These are phyloP conservation scores for Lateolabrax maculatus DNA, from an alignment of 2,797 vertebrate genomes.

Conservation along the genomic window DNA sequence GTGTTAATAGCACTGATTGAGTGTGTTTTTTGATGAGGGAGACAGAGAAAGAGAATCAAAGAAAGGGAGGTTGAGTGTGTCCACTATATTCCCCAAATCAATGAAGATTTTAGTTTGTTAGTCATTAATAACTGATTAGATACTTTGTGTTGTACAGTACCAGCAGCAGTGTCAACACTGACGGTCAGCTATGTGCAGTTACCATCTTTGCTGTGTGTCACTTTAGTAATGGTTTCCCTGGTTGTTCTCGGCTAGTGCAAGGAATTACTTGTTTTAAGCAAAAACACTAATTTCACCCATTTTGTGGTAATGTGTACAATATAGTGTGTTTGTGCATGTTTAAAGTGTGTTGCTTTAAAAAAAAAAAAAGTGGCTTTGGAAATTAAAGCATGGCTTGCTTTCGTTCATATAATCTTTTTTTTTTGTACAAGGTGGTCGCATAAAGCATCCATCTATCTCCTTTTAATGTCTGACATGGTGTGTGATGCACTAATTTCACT, in stretches of 20 bases:
- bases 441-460: neutral
- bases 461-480: neutral
- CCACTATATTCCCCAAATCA: neutral
- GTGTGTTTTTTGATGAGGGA: conserved; percentile 1
- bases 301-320: neutral
- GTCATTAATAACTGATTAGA: neutral
- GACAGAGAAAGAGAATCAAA: neutral
- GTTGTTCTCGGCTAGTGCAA: neutral
- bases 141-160: neutral
- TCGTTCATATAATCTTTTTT: no score
- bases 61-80: neutral
- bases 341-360: neutral
- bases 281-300: neutral
- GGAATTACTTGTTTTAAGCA: neutral
- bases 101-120: neutral
- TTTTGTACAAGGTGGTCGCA: neutral
- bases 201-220: neutral
- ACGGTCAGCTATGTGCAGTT: neutral
- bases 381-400: no score
- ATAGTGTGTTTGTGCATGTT: neutral
- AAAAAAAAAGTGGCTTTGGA: neutral
- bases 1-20: neutral
- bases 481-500: neutral
- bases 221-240: neutral
- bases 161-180: neutral